These are phyloP conservation scores for Apotomis capreana DNA, from an alignment of 2,888 invertebrate genomes.

Conservation along the genomic window DNA sequence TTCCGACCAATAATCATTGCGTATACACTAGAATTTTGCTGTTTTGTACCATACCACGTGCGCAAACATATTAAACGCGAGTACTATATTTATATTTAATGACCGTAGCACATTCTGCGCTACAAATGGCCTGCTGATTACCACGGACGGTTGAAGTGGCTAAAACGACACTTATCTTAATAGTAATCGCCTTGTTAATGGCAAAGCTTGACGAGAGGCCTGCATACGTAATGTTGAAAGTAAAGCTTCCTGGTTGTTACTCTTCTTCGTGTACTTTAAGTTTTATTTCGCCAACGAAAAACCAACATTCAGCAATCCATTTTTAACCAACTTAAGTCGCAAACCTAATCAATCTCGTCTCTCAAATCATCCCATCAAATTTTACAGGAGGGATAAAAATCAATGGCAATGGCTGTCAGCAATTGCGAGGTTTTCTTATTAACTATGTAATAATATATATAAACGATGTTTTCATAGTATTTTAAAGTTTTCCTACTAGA, in stretches of 20 bases:
- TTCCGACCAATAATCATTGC: conserved; percentile 10
- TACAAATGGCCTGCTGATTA: conserved; percentile 40
- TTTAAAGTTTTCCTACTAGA: no score
- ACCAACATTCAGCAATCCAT: no score
- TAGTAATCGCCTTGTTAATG: conserved; percentile 41
- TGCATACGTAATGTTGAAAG: conserved; percentile 36
- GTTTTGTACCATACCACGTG: conserved; percentile 26
- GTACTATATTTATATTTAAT: conserved; percentile 39
- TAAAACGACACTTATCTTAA: conserved; percentile 42
- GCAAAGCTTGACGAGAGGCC: conserved; percentile 32
- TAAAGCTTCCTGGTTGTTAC: conserved; percentile 31
- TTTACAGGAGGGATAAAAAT: no score
- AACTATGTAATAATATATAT: no score
- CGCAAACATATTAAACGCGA: conserved; percentile 36
- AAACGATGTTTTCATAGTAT: no score
- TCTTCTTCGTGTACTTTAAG: neutral
- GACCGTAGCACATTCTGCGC: conserved; percentile 38
- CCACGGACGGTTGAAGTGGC: conserved; percentile 39
- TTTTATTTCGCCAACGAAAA: no score
- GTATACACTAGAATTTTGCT: conserved; percentile 7
- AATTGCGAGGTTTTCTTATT: no score
- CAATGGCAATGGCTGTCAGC: no score
- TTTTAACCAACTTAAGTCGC: no score
- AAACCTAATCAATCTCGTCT: no score
- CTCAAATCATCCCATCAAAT: no score